Base-by-base conservation (phyloP, 2,113 vertebrate genomes). In the Callithrix jacchus region DNA sequence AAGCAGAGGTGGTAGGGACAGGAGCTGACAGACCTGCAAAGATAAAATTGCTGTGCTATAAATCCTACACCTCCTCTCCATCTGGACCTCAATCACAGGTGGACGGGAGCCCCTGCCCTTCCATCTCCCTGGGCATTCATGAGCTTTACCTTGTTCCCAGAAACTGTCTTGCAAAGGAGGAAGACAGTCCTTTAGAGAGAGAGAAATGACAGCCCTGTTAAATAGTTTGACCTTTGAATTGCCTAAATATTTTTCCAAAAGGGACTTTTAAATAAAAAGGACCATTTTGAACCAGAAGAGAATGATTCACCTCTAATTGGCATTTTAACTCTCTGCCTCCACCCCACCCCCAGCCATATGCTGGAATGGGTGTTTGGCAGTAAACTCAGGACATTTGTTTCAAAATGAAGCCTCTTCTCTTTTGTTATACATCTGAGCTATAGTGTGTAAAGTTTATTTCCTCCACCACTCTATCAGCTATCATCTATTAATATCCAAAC, bases 221-320 rank as follows among this genome's bases (percentile, higher is more conserved):
- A 64, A 49, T 20, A 42, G 9, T 42, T 71, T 61, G 86, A 87
- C 94, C 74, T 94, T 86, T 84, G 54, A 93, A 42, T 89, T 94
- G 79, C 37, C 74, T 70, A 18, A 80, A 13, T 56, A 56, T 23
- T 86, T 91, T 93, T 74, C 47, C 58, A 42, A 94, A 94, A 11
- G 42, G 64, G 40, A 68, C 18, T 87, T 68, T 89, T 76, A 52
- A 77, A 68, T 84, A 16, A 37, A 45, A 88, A 89, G 87, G 70
- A 23, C 17, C 40, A 68, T 80, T 93, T 80, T 80, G 64, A 82
- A 52, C 54, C 54, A 87, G 45, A 81, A 94, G 35, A 80, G 47
- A 84, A 81, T 96, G 97, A 97, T 76, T 95, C 82, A 54, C 82
- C 68, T 89, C 71, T 93, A 85, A 92, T 35, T 91, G 96, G 52